Percentiles rank a stretch among this genome's conserved stretches.
These are phyloP conservation scores for Dendroctonus ponderosae DNA, from an alignment of 1,140 invertebrate genomes.

Conservation along the genomic window DNA sequence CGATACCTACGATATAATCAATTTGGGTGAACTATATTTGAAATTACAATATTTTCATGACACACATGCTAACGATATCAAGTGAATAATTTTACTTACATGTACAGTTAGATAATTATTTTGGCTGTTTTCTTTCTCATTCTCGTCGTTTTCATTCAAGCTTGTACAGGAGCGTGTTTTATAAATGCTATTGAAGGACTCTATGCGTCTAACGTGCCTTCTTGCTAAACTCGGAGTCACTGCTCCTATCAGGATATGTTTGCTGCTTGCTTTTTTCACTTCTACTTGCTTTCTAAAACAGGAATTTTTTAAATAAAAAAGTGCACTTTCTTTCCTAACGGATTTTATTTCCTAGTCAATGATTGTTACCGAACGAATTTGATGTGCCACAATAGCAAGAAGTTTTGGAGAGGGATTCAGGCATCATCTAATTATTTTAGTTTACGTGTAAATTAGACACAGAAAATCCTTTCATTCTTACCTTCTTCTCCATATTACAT, in stretches of 20 bases:
- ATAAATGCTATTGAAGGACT: conserved; percentile 57
- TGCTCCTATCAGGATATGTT: conserved; percentile 79
- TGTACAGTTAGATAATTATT: conserved; percentile 74
- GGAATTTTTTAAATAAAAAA: not conserved
- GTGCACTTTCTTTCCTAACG: not conserved
- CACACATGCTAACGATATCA: too few relatives aligned
- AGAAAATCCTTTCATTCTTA: conserved; percentile 42
- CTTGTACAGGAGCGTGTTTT: conserved; percentile 72
- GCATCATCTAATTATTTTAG: too few relatives aligned
- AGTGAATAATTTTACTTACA: conserved; percentile 51
- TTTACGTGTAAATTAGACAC: not conserved
- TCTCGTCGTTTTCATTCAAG: conserved; percentile 57
- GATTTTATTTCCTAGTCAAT: not conserved
- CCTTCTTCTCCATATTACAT: conserved; percentile 82
- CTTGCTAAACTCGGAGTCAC: conserved; percentile 71
- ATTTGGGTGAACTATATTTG: too few relatives aligned
- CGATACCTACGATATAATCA: too few relatives aligned
- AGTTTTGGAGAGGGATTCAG: not conserved
- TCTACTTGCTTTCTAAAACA: conserved; percentile 71
- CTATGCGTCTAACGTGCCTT: conserved; percentile 61
- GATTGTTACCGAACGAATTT: not conserved
- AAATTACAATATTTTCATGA: too few relatives aligned
- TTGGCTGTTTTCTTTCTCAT: conserved; percentile 52
- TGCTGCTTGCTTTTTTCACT: conserved; percentile 78
- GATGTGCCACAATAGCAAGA: not conserved